Conservation (phyloP, 2,797 vertebrate species). For the Gastrophryne carolinensis region DNA sequence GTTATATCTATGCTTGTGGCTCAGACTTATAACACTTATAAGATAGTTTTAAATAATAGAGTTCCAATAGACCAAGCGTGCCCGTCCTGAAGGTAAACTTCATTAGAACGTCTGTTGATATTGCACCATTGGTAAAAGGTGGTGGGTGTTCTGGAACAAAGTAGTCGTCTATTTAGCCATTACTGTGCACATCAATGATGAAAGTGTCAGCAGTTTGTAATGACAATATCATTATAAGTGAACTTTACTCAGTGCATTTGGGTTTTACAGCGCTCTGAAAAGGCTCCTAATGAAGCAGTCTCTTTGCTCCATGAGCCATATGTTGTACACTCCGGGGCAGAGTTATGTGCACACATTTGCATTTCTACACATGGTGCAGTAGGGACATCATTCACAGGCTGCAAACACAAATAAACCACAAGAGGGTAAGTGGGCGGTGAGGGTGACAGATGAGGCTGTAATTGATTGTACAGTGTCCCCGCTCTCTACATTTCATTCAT, state of each 20-base stretch:
- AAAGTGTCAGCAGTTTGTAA: neutral
- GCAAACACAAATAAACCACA: conserved; percentile 22
- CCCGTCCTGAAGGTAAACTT: no score
- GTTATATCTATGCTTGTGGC: no score
- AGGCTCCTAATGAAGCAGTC: neutral
- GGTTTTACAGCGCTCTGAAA: neutral
- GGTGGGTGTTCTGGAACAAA: neutral
- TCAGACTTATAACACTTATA: no score
- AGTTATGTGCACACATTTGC: conserved; percentile 7
- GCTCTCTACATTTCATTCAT: conserved; percentile 39
- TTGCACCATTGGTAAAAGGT: neutral
- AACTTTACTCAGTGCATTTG: neutral
- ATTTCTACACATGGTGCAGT: neutral
- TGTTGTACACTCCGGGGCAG: neutral
- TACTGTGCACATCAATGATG: neutral
- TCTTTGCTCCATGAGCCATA: neutral
- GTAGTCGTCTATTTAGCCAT: neutral
- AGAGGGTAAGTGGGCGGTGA: conserved; percentile 20
- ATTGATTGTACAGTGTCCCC: conserved; percentile 39
- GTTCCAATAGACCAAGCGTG: no score
- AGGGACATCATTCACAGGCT: neutral
- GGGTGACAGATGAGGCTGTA: conserved; percentile 39
- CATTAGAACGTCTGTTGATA: no score
- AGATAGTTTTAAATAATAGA: no score
- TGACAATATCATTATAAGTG: neutral